Percentiles rank a stretch among this genome's conserved stretches.
These are phyloP conservation scores for Esox niger DNA, from an alignment of 2,113 vertebrate genomes.

Conservation along the genomic window DNA sequence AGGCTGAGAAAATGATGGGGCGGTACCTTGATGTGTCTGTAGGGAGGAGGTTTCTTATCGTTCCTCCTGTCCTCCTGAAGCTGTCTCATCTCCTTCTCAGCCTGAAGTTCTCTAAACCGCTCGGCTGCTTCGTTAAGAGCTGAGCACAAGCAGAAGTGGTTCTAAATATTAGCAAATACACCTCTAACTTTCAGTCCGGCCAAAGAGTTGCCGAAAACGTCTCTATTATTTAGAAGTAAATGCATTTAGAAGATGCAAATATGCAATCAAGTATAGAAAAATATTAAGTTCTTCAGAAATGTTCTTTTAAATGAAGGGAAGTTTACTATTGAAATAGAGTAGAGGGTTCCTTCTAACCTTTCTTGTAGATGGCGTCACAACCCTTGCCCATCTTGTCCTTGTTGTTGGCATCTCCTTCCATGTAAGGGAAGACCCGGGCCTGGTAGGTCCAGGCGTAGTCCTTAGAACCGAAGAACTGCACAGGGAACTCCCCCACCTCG, in stretches of 20 bases:
- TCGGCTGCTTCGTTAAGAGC: conserved; percentile 91
- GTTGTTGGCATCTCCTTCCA: conserved; percentile 97
- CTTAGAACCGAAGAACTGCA: conserved; percentile 97
- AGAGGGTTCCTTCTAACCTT: conserved; percentile 70
- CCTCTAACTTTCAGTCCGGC: too few species aligned
- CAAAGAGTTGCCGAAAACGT: too few species aligned
- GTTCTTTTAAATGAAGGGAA: too few species aligned
- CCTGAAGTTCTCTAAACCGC: conserved; percentile 89
- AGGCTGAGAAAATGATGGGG: too few species aligned
- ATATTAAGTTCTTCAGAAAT: too few species aligned
- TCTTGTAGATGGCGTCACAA: conserved; percentile 92
- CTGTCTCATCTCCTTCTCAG: conserved; percentile 91
- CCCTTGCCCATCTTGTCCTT: conserved; percentile 98
- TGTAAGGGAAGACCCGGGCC: conserved; percentile 95
- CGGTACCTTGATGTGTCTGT: conserved; percentile 72
- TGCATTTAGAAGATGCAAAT: too few species aligned
- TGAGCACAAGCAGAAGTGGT: conserved; percentile 44
- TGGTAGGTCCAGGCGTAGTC: conserved; percentile 98
- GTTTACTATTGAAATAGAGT: too few species aligned
- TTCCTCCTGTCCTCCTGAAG: conserved; percentile 96
- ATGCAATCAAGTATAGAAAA: too few species aligned
- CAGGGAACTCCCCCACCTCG: conserved; percentile 94
- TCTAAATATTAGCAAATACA: too few species aligned
- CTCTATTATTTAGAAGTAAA: too few species aligned
- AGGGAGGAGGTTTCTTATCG: conserved; percentile 96